phyloP scores from a whole-genome alignment of 2,113 vertebrate species.

The Pangasianodon gigas region DNA sequence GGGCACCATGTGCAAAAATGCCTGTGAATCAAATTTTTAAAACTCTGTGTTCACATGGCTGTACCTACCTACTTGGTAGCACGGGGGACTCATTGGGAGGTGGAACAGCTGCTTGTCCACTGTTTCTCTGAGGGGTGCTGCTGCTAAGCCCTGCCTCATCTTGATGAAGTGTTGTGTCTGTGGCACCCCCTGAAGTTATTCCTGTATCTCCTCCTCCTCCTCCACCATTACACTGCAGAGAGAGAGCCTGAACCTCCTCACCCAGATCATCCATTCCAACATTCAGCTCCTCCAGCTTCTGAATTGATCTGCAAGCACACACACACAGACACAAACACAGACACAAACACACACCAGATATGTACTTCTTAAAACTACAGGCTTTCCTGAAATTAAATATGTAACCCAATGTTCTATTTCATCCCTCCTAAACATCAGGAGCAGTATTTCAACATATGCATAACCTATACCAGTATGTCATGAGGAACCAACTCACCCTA shows the following conservation, averaged over 20 bases:
- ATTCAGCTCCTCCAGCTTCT: constrained; percentile 95
- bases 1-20: not conserved
- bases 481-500: not conserved
- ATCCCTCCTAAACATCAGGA: not conserved
- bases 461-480: too few species aligned
- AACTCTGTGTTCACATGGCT: not conserved
- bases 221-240: constrained; percentile 81
- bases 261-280: constrained; percentile 92
- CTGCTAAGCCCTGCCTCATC: constrained; percentile 59
- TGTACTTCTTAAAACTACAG: not conserved
- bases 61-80: constrained; percentile 72
- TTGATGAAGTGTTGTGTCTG: constrained; percentile 66
- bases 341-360: not conserved
- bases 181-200: constrained; percentile 65
- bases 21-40: not conserved
- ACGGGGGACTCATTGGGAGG: constrained; percentile 86
- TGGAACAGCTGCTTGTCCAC: constrained; percentile 70
- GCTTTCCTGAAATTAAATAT: not conserved
- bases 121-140: constrained; percentile 82
- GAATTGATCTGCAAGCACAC: constrained; percentile 84
- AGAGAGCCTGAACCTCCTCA: constrained; percentile 84
- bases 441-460: too few species aligned
- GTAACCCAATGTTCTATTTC: not conserved
- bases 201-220: constrained; percentile 45
- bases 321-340: not conserved